A percentile compares a stretch with the other conserved stretches of the same genome.
These are phyloP conservation scores for Anthrax anthrax DNA, from an alignment of 2,888 invertebrate genomes.

Conservation along the genomic window DNA sequence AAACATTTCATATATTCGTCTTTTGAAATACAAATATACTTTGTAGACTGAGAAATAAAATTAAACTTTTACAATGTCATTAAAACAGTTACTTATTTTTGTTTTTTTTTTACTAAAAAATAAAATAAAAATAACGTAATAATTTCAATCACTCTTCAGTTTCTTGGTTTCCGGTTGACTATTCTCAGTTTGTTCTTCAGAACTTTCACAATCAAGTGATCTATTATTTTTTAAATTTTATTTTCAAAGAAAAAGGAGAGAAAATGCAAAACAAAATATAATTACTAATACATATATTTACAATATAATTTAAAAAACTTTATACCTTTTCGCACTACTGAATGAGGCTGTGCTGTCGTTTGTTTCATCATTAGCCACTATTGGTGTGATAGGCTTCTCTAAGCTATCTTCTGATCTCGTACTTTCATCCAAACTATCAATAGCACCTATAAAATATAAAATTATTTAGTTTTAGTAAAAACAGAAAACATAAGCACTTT, in stretches of 20 bases:
- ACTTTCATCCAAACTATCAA: constrained; percentile 48
- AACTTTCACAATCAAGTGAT: constrained; percentile 18
- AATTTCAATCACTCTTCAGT: constrained; percentile 28
- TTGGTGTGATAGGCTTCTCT: constrained; percentile 48
- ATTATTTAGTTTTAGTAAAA: too few species aligned
- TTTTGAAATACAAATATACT: too few species aligned
- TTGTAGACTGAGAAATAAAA: neutral
- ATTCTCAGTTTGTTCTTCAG: constrained; percentile 17
- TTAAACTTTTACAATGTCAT: neutral
- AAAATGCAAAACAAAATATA: neutral
- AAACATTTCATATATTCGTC: too few species aligned
- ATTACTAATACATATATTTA: neutral
- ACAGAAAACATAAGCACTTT: too few species aligned
- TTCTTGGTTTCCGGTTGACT: constrained; percentile 32
- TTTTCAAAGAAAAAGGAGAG: neutral
- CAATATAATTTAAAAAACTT: neutral
- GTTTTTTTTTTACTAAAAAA: neutral
- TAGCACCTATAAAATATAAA: constrained; percentile 11
- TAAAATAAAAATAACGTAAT: neutral
- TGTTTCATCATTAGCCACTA: constrained; percentile 18
- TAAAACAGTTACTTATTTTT: neutral
- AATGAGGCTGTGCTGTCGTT: constrained; percentile 20
- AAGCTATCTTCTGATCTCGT: constrained; percentile 60
- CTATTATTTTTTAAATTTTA: constrained; percentile 9
- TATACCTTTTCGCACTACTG: constrained; percentile 19